Percentiles rank a stretch among this genome's conserved stretches.
These are phyloP conservation scores for Zhuqinia jingwanae DNA, from an alignment of 2,888 invertebrate genomes.

Conservation along the genomic window DNA sequence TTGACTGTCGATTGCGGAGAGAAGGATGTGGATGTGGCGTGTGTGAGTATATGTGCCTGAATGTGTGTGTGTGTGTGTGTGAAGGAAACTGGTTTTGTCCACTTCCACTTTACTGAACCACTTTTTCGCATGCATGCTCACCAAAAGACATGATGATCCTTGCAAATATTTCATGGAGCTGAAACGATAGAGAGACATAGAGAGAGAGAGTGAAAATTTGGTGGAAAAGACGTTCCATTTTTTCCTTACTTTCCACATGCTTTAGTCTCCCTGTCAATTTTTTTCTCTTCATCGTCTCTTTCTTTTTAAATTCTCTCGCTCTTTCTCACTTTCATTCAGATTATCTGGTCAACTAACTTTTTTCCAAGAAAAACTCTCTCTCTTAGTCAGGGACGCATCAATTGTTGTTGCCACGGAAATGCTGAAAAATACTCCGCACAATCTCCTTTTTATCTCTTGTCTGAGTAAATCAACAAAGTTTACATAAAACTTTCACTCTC, in stretches of 20 bases:
- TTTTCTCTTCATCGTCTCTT: neutral
- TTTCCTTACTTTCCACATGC: conserved; percentile 25
- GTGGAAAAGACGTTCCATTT: conserved; percentile 34
- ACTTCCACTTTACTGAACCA: conserved; percentile 67
- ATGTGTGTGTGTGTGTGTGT: neutral
- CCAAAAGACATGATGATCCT: conserved; percentile 43
- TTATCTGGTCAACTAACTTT: conserved; percentile 12
- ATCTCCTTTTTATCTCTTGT: no score
- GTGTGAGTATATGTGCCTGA: neutral
- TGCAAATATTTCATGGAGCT: conserved; percentile 22
- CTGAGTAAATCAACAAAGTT: no score
- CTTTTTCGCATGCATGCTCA: conserved; percentile 47
- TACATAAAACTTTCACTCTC: no score
- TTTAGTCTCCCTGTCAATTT: neutral
- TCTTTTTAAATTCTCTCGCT: no score
- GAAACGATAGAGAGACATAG: conserved; percentile 9
- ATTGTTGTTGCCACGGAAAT: neutral
- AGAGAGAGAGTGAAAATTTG: neutral
- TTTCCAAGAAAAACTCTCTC: no score
- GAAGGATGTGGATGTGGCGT: neutral
- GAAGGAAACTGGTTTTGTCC: conserved; percentile 67
- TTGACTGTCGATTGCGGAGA: neutral
- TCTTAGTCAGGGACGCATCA: no score
- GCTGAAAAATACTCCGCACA: no score
- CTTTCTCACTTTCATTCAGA: neutral